A percentile compares a stretch with the other conserved stretches of the same genome.
Conservation (phyloP, 2,888 invertebrate genomes). For the Acrobasis repandana region DNA sequence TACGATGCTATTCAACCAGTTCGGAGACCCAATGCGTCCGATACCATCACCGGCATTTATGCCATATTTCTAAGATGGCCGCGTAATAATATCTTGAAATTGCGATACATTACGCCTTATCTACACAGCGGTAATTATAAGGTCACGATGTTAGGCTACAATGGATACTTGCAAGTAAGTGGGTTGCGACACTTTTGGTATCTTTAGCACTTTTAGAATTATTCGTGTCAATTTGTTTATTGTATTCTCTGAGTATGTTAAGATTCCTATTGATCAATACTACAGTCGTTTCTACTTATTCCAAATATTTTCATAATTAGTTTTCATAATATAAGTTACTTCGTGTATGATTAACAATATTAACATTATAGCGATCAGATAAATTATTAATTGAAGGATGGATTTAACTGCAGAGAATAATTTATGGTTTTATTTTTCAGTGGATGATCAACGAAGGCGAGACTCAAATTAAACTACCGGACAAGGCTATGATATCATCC, state of each 20-base stretch:
- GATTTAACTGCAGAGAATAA: no score
- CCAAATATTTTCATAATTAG: no score
- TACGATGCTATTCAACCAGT: conserved; percentile 51
- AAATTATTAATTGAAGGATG: no score
- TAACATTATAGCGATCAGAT: no score
- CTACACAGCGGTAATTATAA: conserved; percentile 49
- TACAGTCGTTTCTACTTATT: no score
- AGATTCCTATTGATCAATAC: neutral
- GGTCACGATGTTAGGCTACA: conserved; percentile 55
- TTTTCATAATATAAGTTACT: no score
- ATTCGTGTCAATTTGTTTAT: neutral
- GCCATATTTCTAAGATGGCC: conserved; percentile 89
- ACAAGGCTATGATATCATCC: no score
- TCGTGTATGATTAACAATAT: no score
- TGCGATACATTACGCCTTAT: conserved; percentile 47
- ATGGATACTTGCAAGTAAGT: conserved; percentile 54
- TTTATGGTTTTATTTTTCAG: no score
- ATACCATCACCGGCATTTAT: conserved; percentile 78
- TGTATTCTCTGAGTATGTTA: neutral
- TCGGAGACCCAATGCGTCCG: conserved; percentile 37
- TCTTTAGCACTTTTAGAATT: conserved; percentile 16
- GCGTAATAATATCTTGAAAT: conserved; percentile 66
- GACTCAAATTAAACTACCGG: no score
- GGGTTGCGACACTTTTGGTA: conserved; percentile 7
- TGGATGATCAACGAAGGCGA: no score